Base-by-base conservation (phyloP, 2,113 vertebrate genomes). In the Chaetodon trifascialis region DNA sequence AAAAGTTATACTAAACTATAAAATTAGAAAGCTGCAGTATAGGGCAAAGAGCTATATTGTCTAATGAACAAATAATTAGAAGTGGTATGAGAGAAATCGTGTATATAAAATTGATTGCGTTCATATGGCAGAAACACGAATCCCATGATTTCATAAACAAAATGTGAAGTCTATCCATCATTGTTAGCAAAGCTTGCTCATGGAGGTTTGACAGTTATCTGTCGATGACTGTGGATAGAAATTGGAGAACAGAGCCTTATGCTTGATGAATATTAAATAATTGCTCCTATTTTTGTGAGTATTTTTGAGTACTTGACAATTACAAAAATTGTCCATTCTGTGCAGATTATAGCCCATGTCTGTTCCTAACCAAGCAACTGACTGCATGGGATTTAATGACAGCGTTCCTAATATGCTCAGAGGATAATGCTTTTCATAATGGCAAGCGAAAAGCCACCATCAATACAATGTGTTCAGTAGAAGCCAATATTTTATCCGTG, bases 331-430 rank as follows among this genome's bases (percentile, higher is more conserved):
- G 72, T 77, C 65, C 70, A 58, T 78, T 83, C 63, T 73, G 49
- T 42, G 55, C 73, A 89, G 72, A 91, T 92, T 86, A 87, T 72
- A 80, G 58, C 66, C 72, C 60, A 23, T 87, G 67, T 86, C 69
- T 87, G 70, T 83, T 80, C 36, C 64, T 79, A 76, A 76, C 77
- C 78, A 68, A 87, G 80, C 83, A 72, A 71, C 80, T 84, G 83
- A 84, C 84, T 86, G 64, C 58, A 68, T 84, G 71, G 78, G 73
- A 67, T 89, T 90, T 92, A 88, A 87, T 88, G 72, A 84, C 82
- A 89, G 84, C 54, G 16, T 73, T 81, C 19, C 65, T 88, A 86
- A 83, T 87, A 73, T 76, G 85, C 55, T 77, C 69, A 69, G 73
- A 81, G 87, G 76, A 81, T 76, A 76, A 88, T 79, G 59, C 64